Percentiles rank a stretch among this genome's conserved stretches.
Evolutionary conservation across 1,140 invertebrate species (phyloP).

Genomic region (Episyrphus balteatus): DNA sequence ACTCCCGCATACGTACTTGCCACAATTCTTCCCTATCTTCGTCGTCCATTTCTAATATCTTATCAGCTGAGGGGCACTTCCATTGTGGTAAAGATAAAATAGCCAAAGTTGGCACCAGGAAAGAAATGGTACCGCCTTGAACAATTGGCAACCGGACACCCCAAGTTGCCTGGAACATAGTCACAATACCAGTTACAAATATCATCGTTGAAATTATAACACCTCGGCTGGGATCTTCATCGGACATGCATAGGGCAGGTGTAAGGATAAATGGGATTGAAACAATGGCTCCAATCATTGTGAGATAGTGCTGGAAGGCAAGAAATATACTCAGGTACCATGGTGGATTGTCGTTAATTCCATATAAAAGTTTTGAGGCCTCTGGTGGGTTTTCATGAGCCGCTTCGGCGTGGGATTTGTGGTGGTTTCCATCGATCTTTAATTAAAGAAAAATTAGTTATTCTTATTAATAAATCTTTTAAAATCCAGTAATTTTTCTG

Average conservation of each 20-base stretch:
- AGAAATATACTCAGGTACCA: constrained; percentile 75
- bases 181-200: constrained; percentile 75
- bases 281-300: constrained; percentile 78
- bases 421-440: too few species aligned
- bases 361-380: constrained; percentile 42
- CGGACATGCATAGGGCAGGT: constrained; percentile 68
- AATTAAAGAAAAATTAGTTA: background rate
- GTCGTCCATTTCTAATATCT: constrained; percentile 43
- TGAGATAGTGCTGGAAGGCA: constrained; percentile 77
- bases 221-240: constrained; percentile 63
- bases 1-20: constrained; percentile 66
- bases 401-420: too few species aligned
- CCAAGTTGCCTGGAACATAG: constrained; percentile 67
- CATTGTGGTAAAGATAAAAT: constrained; percentile 66
- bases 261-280: constrained; percentile 74
- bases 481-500: too few species aligned
- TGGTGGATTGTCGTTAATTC: constrained; percentile 69
- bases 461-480: too few species aligned
- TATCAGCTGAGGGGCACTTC: constrained; percentile 55
- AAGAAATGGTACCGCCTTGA: constrained; percentile 76
- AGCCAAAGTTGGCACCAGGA: constrained; percentile 73
- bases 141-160: constrained; percentile 55
- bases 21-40: constrained; percentile 55
- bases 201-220: constrained; percentile 82
- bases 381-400: too few species aligned